These are phyloP conservation scores for Sarcoramphus papa DNA, from an alignment of 2,797 vertebrate species.

Conservation along the genomic window DNA sequence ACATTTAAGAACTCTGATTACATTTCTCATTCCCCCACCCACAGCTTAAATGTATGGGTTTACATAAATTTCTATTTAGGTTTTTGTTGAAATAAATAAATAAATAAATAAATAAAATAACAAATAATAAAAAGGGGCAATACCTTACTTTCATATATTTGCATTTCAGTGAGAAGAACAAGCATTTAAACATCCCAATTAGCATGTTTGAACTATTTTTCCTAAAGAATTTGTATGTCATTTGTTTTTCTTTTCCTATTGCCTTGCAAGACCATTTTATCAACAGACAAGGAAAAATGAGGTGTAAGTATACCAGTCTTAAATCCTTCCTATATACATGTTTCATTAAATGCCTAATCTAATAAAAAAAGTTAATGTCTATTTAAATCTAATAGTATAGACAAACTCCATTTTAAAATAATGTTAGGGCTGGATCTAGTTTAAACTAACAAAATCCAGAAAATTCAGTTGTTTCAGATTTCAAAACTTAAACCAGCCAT, in stretches of 20 bases:
- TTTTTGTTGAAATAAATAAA: not conserved
- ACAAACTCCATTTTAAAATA: not conserved
- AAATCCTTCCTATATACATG: not conserved
- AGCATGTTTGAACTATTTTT: slow-evolving; percentile 15
- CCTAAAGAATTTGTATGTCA: not conserved
- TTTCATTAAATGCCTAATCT: not conserved
- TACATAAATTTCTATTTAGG: not conserved
- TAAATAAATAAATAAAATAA: not conserved
- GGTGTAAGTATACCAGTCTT: not conserved
- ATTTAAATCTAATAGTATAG: not conserved
- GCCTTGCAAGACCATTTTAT: not conserved
- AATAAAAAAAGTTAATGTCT: not conserved
- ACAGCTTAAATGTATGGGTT: not conserved
- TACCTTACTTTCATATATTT: not conserved
- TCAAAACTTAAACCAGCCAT: not conserved
- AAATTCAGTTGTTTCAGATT: slow-evolving; percentile 10
- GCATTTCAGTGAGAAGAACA: not conserved
- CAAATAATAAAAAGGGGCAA: not conserved
- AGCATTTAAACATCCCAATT: not conserved
- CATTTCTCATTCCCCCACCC: not conserved
- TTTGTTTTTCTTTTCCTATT: not conserved
- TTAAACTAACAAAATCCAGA: slow-evolving; percentile 20
- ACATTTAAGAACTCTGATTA: not conserved
- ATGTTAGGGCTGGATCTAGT: not conserved
- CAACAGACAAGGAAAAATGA: slow-evolving; percentile 23